Evolutionary conservation across 2,797 vertebrate species (phyloP).

Genomic region (Melanogrammus aeglefinus): DNA sequence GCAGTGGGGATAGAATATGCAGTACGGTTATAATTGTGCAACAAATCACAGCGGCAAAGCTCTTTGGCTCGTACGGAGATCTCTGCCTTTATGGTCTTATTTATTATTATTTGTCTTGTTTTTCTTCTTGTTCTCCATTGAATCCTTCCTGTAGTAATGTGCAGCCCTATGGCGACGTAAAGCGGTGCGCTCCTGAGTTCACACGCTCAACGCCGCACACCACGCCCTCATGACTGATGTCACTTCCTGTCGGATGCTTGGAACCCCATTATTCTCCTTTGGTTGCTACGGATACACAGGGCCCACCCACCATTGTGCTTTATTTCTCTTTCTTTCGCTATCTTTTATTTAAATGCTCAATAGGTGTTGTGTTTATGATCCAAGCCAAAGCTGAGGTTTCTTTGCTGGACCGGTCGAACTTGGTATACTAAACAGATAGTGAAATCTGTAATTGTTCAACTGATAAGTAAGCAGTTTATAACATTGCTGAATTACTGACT

Average conservation of each 20-base stretch:
- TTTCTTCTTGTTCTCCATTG: background rate
- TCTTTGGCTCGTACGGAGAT: background rate
- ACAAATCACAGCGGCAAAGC: background rate
- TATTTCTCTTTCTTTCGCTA: constrained; percentile 8
- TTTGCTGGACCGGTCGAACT: background rate
- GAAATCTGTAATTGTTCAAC: background rate
- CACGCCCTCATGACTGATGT: constrained; percentile 25
- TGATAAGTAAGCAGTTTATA: constrained; percentile 11
- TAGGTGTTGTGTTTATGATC: constrained; percentile 8
- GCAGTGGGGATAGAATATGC: background rate
- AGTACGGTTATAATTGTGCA: background rate
- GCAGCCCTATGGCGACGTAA: no score
- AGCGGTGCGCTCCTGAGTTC: no score
- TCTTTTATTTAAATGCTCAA: constrained; percentile 9
- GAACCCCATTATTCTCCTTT: background rate
- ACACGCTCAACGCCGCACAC: background rate
- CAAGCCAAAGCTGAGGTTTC: background rate
- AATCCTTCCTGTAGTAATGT: background rate
- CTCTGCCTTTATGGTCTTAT: background rate
- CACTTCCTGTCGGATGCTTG: background rate
- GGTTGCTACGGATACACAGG: constrained; percentile 47
- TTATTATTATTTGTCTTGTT: background rate
- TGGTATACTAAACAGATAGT: background rate
- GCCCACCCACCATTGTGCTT: constrained; percentile 11
- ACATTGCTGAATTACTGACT: constrained; percentile 28